Conservation (phyloP, 2,113 vertebrate genomes). For the Chamaetylas fuelleborni region DNA sequence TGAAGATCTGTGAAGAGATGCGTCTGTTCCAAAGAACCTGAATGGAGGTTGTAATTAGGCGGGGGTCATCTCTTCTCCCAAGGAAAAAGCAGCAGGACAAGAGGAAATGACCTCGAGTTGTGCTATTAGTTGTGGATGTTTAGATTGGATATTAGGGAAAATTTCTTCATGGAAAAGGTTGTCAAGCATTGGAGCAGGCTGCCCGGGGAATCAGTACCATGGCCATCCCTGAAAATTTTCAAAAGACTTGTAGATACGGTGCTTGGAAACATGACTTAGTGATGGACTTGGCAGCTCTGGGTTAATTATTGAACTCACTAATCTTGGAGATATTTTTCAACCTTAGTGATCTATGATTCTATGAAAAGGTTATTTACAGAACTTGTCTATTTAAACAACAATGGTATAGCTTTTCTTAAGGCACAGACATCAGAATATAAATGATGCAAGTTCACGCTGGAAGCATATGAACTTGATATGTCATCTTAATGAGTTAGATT, state of each 20-base stretch:
- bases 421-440: background rate
- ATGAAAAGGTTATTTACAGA: background rate
- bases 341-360: background rate
- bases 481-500: background rate
- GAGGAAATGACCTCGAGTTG: background rate
- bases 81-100: background rate
- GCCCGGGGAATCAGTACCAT: background rate
- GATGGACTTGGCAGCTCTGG: background rate
- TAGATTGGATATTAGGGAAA: background rate
- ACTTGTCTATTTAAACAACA: background rate
- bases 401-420: background rate
- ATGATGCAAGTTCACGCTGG: background rate
- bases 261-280: background rate
- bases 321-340: background rate
- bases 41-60: background rate
- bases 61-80: background rate
- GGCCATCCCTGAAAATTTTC: background rate
- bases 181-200: background rate
- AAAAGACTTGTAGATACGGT: background rate
- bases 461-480: background rate
- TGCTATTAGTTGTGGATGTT: background rate
- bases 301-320: background rate
- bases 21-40: background rate
- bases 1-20: background rate
- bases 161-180: background rate